phyloP scores from a whole-genome alignment of 2,888 invertebrate species.

The Andrena hattorfiana region DNA sequence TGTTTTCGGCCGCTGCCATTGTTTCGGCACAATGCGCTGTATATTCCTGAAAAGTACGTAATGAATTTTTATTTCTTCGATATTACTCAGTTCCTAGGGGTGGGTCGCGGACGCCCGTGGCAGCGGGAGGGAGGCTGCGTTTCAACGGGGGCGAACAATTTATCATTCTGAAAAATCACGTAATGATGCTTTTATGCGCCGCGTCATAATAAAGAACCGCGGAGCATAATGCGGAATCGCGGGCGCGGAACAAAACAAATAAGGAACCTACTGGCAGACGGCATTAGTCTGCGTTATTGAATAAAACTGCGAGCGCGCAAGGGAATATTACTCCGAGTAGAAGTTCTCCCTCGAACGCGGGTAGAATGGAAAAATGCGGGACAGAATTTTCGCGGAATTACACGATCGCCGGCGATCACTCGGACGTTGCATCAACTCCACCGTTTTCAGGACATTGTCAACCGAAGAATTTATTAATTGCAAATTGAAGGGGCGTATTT shows the following conservation, averaged over 20 bases:
- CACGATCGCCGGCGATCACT: slow-evolving; percentile 25
- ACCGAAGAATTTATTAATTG: too few relatives aligned
- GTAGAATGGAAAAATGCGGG: neutral
- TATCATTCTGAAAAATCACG: slow-evolving; percentile 58
- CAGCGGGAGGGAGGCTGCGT: neutral
- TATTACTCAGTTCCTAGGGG: slow-evolving; percentile 36
- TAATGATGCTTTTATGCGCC: slow-evolving; percentile 51
- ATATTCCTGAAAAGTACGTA: slow-evolving; percentile 39
- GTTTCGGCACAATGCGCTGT: slow-evolving; percentile 55
- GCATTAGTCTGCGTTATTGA: slow-evolving; percentile 51
- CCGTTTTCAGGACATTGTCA: too few relatives aligned
- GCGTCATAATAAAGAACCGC: slow-evolving; percentile 38
- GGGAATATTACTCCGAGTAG: neutral
- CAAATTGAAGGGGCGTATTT: too few relatives aligned
- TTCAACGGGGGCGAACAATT: slow-evolving; percentile 40
- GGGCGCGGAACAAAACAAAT: slow-evolving; percentile 43
- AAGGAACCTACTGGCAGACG: slow-evolving; percentile 13
- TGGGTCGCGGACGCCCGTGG: neutral
- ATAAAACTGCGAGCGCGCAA: slow-evolving; percentile 18
- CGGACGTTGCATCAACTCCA: neutral
- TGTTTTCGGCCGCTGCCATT: slow-evolving; percentile 46
- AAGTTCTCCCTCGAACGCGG: slow-evolving; percentile 4
- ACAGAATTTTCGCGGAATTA: slow-evolving; percentile 14
- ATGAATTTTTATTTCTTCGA: slow-evolving; percentile 64
- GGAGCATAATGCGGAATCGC: slow-evolving; percentile 28